Evolutionary conservation across 2,888 invertebrate genomes (phyloP).

Genomic region (Hirtodrosophila trivittata): DNA sequence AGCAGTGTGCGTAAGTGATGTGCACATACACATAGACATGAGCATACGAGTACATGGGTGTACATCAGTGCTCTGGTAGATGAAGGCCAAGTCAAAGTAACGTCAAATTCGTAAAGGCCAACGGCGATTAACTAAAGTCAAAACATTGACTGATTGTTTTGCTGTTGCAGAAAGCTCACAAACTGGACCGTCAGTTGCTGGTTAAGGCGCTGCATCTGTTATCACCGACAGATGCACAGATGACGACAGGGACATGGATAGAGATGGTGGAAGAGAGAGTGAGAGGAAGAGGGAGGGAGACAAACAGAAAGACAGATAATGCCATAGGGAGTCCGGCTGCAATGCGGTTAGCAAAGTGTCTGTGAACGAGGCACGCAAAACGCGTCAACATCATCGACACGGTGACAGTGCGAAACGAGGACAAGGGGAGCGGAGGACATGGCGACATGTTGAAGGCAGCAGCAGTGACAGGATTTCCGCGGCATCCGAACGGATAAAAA

Average conservation of each 20-base stretch:
- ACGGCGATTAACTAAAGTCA: conserved; percentile 79
- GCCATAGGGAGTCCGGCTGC: conserved; percentile 43
- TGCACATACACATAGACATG: conserved; percentile 7
- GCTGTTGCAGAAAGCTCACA: conserved; percentile 34
- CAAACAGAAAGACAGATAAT: conserved; percentile 6
- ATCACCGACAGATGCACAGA: conserved; percentile 33
- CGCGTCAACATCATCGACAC: conserved; percentile 34
- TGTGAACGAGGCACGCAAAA: conserved; percentile 36
- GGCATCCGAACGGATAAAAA: conserved; percentile 77
- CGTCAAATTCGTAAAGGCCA: conserved; percentile 62
- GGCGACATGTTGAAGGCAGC: conserved; percentile 11
- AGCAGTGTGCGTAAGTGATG: conserved; percentile 33
- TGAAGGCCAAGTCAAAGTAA: conserved; percentile 43
- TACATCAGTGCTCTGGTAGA: conserved; percentile 10
- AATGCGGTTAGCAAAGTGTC: conserved; percentile 42
- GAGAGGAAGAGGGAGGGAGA: neutral
- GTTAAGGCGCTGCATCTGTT: conserved; percentile 72
- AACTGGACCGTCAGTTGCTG: conserved; percentile 53
- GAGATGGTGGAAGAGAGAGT: neutral
- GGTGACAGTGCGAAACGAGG: neutral
- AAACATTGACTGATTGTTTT: conserved; percentile 78
- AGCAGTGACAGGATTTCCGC: conserved; percentile 71
- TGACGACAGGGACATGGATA: conserved; percentile 3
- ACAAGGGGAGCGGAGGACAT: conserved; percentile 1
- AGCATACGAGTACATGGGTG: conserved; percentile 9